Conservation (phyloP, 30 jellyfish, hydroid and myxozoan species). For the Pelagia noctiluca region DNA sequence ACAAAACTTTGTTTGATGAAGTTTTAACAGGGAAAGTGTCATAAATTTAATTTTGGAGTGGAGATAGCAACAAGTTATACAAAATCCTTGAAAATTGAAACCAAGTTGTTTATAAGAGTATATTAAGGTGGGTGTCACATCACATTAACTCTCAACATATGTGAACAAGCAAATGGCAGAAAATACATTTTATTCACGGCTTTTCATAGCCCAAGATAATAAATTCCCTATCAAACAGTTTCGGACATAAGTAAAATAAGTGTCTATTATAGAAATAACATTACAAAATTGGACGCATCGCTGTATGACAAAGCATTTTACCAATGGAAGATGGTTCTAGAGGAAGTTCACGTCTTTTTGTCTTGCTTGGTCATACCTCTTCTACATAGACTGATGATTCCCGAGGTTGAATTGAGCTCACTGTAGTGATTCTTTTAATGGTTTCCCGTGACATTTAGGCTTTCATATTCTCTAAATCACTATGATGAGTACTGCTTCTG, state of each 20-base stretch:
- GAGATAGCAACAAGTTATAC: slow-evolving; percentile 1
- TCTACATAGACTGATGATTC: slow-evolving; percentile 25
- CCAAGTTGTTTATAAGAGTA: background rate
- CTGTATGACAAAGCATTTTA: slow-evolving; percentile 17
- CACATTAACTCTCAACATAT: background rate
- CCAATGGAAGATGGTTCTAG: no score
- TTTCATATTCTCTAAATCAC: slow-evolving; percentile 25
- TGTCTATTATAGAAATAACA: no score
- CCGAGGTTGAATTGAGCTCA: slow-evolving; percentile 22
- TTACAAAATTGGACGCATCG: no score
- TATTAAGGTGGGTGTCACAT: no score
- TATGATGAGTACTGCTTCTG: background rate
- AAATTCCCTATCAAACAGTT: no score
- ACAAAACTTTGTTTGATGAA: background rate
- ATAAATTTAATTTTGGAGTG: background rate
- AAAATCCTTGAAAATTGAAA: background rate
- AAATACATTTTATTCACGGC: no score
- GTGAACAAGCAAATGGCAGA: no score
- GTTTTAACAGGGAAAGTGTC: background rate
- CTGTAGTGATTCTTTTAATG: slow-evolving; percentile 19
- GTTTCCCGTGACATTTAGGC: slow-evolving; percentile 20
- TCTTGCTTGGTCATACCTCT: slow-evolving; percentile 18
- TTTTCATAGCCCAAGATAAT: no score
- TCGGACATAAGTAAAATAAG: no score
- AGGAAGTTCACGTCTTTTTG: background rate